phyloP scores from a whole-genome alignment of 1,140 invertebrate genomes.

The Macrotrachela quadricornifera region DNA sequence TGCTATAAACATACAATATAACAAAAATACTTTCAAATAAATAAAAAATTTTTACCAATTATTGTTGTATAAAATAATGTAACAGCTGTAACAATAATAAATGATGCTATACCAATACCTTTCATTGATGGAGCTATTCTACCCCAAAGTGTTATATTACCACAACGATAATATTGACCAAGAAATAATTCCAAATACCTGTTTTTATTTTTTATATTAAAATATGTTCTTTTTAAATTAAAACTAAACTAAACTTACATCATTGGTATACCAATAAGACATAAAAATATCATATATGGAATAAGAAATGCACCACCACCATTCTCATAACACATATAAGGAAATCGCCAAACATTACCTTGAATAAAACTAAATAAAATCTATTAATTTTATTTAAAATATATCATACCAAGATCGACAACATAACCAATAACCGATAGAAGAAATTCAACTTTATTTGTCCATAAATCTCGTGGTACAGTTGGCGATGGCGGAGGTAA shows the following conservation, averaged over 20 bases:
- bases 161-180: conserved; percentile 31
- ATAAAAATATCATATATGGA: conserved; percentile 31
- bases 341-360: not conserved
- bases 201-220: too few relatives aligned
- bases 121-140: conserved; percentile 37
- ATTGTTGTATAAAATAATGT: conserved; percentile 99
- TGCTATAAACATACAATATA: conserved; percentile 18
- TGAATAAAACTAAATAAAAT: too few relatives aligned
- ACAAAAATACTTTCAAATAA: too few relatives aligned
- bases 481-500: too few relatives aligned
- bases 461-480: conserved; percentile 1
- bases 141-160: conserved; percentile 41
- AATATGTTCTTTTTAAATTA: not conserved
- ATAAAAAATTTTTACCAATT: conserved; percentile 37
- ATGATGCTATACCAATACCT: conserved; percentile 3
- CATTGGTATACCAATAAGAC: conserved; percentile 32
- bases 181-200: conserved; percentile 33
- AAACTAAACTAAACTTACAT: conserved; percentile 17
- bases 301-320: conserved; percentile 31
- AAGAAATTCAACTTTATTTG: conserved; percentile 7
- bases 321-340: conserved; percentile 11
- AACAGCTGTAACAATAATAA: conserved; percentile 86
- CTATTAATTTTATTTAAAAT: too few relatives aligned
- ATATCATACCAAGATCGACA: conserved; percentile 1
- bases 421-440: conserved; percentile 8